Evolutionary conservation across 2,888 invertebrate genomes (phyloP).

Genomic region (Falcaria lacertinaria): DNA sequence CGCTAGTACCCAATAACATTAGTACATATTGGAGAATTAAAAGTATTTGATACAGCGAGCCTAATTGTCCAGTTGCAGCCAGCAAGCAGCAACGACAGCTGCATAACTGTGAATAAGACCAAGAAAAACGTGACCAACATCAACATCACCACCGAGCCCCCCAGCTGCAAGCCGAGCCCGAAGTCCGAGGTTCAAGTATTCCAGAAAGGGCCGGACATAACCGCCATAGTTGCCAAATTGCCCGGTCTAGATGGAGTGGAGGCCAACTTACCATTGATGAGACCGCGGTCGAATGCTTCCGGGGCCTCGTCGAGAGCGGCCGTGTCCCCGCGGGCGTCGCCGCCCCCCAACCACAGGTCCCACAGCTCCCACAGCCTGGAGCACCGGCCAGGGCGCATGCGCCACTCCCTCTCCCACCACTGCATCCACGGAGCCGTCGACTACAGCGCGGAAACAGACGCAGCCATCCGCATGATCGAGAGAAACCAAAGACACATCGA

Average conservation of each 20-base stretch:
- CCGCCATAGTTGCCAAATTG: slow-evolving; percentile 84
- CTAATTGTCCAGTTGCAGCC: slow-evolving; percentile 47
- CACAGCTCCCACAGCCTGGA: slow-evolving; percentile 72
- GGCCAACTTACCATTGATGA: slow-evolving; percentile 59
- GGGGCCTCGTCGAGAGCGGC: slow-evolving; percentile 79
- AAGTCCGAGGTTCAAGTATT: slow-evolving; percentile 82
- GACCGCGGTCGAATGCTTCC: slow-evolving; percentile 78
- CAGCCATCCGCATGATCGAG: slow-evolving; percentile 78
- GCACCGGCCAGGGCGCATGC: slow-evolving; percentile 58
- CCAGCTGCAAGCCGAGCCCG: slow-evolving; percentile 52
- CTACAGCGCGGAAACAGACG: slow-evolving; percentile 81
- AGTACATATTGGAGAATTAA: too few relatives aligned
- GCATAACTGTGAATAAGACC: slow-evolving; percentile 78
- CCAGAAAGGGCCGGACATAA: slow-evolving; percentile 90
- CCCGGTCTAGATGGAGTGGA: slow-evolving; percentile 77
- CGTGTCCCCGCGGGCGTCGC: slow-evolving; percentile 52
- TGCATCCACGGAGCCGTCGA: slow-evolving; percentile 68
- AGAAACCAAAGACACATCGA: slow-evolving; percentile 80
- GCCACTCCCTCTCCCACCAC: slow-evolving; percentile 70
- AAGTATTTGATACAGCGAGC: too few relatives aligned
- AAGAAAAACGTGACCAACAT: slow-evolving; percentile 85
- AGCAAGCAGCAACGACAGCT: slow-evolving; percentile 63
- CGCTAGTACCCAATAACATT: too few relatives aligned
- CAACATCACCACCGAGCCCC: slow-evolving; percentile 82
- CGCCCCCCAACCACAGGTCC: slow-evolving; percentile 52